phyloP scores from a whole-genome alignment of 1,140 invertebrate species.

The Lepidurus arcticus region DNA sequence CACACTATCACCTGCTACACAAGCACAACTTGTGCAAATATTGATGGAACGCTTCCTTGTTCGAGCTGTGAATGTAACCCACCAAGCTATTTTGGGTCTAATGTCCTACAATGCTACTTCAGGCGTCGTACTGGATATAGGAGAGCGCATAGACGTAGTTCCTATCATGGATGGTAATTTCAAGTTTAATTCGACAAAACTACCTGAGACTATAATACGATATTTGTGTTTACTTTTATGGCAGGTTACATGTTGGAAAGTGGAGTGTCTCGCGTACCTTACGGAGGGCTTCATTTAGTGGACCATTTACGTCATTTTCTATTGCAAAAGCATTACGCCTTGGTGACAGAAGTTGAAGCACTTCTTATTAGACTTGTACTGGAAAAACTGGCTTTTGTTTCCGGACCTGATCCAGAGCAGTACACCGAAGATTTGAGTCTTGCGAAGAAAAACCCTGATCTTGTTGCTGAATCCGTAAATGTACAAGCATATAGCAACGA shows the following conservation, averaged over 20 bases:
- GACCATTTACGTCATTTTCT: constrained; percentile 48
- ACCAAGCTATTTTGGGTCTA: constrained; percentile 55
- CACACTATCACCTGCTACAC: constrained; percentile 46
- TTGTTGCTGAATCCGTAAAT: constrained; percentile 42
- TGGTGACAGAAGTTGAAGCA: constrained; percentile 40
- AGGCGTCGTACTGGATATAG: constrained; percentile 59
- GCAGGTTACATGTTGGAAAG: constrained; percentile 50
- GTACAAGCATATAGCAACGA: constrained; percentile 42
- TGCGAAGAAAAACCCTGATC: constrained; percentile 41
- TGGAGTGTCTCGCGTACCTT: constrained; percentile 49
- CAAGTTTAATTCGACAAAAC: constrained; percentile 24
- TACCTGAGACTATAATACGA: constrained; percentile 8
- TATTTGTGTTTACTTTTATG: constrained; percentile 27
- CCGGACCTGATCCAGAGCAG: constrained; percentile 41
- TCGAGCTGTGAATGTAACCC: constrained; percentile 49
- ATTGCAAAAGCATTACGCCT: constrained; percentile 41
- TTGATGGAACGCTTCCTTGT: constrained; percentile 44
- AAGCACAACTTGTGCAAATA: constrained; percentile 45
- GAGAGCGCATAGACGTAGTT: constrained; percentile 56
- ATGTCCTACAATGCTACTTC: constrained; percentile 58
- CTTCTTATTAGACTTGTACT: constrained; percentile 41
- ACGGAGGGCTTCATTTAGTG: constrained; percentile 51
- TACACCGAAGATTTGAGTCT: constrained; percentile 45
- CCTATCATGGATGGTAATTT: constrained; percentile 55
- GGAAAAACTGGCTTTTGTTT: constrained; percentile 50